Evolutionary conservation across 2,797 vertebrate genomes (phyloP).

Genomic region (Anomalospiza imberbis): DNA sequence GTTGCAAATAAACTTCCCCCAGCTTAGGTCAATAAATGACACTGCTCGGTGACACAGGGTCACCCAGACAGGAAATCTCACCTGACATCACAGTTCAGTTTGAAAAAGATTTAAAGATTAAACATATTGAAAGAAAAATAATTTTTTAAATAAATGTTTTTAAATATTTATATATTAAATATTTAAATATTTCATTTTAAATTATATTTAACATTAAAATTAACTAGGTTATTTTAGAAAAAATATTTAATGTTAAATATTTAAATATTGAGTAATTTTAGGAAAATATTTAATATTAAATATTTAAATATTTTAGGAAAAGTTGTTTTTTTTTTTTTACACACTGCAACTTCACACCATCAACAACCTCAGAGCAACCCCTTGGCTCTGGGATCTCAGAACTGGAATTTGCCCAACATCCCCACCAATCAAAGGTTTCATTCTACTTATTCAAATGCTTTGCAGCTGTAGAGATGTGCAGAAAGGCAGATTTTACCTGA

Average conservation of each 20-base stretch:
- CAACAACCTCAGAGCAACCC: not conserved
- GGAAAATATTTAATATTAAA: not conserved
- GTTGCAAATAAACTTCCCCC: not conserved
- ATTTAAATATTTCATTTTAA: too few relatives aligned
- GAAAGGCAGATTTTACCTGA: constrained; percentile 81
- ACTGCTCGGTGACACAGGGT: not conserved
- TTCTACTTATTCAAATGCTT: not conserved
- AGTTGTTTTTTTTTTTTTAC: not conserved
- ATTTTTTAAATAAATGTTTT: not conserved
- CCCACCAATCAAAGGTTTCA: not conserved
- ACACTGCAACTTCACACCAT: not conserved
- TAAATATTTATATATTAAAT: too few relatives aligned
- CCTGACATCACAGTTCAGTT: not conserved
- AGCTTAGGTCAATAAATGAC: not conserved
- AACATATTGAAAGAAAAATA: not conserved
- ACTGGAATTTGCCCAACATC: not conserved
- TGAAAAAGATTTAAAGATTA: not conserved
- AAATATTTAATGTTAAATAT: too few relatives aligned
- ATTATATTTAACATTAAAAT: too few relatives aligned
- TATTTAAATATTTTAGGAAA: not conserved
- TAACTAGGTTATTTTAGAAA: too few relatives aligned
- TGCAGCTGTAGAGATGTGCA: fast-evolving
- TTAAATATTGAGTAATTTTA: too few relatives aligned
- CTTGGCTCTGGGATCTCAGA: not conserved
- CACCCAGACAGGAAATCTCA: not conserved